Evolutionary conservation across 2,888 invertebrate species (phyloP).

Genomic region (Parascotia fuliginaria): DNA sequence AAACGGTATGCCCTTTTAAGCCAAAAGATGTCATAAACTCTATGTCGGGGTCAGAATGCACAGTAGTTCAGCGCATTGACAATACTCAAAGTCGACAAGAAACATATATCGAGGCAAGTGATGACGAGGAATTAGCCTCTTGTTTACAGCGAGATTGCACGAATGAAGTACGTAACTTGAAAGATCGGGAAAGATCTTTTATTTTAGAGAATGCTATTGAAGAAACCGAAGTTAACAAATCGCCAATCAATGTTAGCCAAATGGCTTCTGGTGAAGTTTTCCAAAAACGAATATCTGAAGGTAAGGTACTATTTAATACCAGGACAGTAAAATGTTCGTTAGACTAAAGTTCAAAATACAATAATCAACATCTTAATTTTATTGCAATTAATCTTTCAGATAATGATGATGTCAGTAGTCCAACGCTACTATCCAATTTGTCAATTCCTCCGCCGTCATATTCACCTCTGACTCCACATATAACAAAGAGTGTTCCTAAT

Average conservation of each 20-base stretch:
- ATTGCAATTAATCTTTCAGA: constrained; percentile 19
- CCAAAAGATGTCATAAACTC: constrained; percentile 17
- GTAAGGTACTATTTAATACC: constrained; percentile 15
- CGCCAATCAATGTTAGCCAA: constrained; percentile 16
- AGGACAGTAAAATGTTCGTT: constrained; percentile 15
- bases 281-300: constrained; percentile 16
- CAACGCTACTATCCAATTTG: constrained; percentile 19
- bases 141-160: constrained; percentile 20
- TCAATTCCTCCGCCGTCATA: constrained; percentile 23
- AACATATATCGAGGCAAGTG: constrained; percentile 18
- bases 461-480: no score
- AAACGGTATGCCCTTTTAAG: constrained; percentile 20
- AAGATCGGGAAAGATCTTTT: constrained; percentile 16
- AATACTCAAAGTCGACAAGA: constrained; percentile 16
- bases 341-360: constrained; percentile 16
- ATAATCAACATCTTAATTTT: no score
- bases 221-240: no score
- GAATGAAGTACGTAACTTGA: constrained; percentile 17
- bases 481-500: no score
- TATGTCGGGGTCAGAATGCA: constrained; percentile 17
- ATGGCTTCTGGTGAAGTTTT: constrained; percentile 17
- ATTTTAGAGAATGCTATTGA: constrained; percentile 19
- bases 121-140: constrained; percentile 18
- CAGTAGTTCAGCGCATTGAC: constrained; percentile 19
- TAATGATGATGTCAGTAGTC: constrained; percentile 18